phyloP scores from a whole-genome alignment of 2,113 vertebrate species.

The Redunca redunca region DNA sequence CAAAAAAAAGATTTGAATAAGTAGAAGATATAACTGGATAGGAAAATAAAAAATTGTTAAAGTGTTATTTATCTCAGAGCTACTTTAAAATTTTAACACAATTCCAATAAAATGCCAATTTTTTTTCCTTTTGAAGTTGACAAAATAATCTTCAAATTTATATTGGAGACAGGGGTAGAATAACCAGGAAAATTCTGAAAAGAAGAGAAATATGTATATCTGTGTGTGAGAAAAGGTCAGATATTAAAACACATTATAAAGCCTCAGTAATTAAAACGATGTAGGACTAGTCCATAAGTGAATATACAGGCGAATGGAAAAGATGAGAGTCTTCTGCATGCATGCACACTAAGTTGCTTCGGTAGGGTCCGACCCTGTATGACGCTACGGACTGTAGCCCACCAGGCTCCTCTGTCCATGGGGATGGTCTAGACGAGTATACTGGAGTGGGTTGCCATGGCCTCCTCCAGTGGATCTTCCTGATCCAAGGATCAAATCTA shows the following conservation, averaged over 20 bases:
- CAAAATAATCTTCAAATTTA: background rate
- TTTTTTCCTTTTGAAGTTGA: background rate
- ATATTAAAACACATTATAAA: background rate
- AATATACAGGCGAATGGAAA: background rate
- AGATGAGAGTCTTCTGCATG: background rate
- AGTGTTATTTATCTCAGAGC: background rate
- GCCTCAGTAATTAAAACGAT: background rate
- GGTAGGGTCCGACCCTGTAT: background rate
- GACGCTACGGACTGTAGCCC: background rate
- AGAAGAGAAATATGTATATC: background rate
- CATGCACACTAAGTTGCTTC: background rate
- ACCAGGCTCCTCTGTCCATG: background rate
- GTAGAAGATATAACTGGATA: background rate
- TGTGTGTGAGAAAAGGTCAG: background rate
- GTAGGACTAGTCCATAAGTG: background rate
- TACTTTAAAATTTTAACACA: background rate
- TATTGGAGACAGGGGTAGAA: background rate
- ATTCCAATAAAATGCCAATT: background rate
- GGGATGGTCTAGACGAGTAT: background rate
- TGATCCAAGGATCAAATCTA: background rate
- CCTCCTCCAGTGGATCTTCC: background rate
- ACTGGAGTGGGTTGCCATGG: background rate
- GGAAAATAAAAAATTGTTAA: background rate
- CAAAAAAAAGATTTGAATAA: background rate
- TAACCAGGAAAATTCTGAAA: background rate